Conservation (phyloP, 2,113 vertebrate species). For the Reinhardtius hippoglossoides region DNA sequence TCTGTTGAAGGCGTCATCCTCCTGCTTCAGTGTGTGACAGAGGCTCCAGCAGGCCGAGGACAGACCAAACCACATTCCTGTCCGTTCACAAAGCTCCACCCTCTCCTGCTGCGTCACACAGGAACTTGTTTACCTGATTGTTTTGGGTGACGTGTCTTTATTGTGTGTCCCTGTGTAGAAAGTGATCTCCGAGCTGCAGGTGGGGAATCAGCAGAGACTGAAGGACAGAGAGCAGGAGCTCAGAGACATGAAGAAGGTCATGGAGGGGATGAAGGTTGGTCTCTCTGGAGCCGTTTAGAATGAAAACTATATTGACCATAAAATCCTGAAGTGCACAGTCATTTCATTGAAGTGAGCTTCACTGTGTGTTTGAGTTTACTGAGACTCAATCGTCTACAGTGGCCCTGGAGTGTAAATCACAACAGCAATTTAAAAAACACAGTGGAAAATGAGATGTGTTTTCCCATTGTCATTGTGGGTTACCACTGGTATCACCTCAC, state of each 20-base stretch:
- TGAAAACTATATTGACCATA: too few relatives aligned
- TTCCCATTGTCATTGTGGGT: neutral
- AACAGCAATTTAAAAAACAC: too few relatives aligned
- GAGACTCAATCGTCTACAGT: too few relatives aligned
- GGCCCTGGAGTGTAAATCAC: too few relatives aligned
- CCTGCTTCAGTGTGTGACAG: conserved; percentile 36
- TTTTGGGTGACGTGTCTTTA: neutral
- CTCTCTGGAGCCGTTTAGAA: neutral
- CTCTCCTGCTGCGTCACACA: neutral
- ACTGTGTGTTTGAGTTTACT: too few relatives aligned
- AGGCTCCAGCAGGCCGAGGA: conserved; percentile 34
- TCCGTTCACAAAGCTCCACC: conserved; percentile 35
- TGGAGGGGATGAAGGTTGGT: conserved; percentile 80
- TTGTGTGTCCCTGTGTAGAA: conserved; percentile 62
- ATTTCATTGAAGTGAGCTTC: too few relatives aligned
- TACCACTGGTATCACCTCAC: neutral
- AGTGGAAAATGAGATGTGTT: too few relatives aligned
- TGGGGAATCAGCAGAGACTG: conserved; percentile 74
- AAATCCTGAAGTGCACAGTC: too few relatives aligned
- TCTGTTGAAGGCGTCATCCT: neutral
- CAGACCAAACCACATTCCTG: conserved; percentile 77
- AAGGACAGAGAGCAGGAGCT: conserved; percentile 80
- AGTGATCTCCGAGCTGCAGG: conserved; percentile 69
- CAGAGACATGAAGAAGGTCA: conserved; percentile 81
- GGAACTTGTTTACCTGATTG: conserved; percentile 1